Conservation (phyloP, 37 sponge, comb jelly and placozoan species). For the Hormiphora californensis region DNA sequence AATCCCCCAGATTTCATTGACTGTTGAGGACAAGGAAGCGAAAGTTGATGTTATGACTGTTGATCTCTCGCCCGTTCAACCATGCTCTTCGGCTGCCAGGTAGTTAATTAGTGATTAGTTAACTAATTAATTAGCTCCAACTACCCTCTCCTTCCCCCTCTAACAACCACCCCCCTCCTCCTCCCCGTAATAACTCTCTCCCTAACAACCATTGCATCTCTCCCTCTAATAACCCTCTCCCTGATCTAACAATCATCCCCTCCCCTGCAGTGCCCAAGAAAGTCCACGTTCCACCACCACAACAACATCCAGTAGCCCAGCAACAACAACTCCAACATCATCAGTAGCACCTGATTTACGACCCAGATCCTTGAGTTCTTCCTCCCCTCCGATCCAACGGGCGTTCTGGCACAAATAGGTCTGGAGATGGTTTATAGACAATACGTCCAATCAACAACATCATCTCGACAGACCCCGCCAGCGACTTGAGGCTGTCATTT, state of each 20-base stretch:
- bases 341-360: background rate
- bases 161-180: background rate
- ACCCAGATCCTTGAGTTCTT: background rate
- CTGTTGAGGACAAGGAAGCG: background rate
- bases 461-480: too few species aligned
- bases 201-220: background rate
- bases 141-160: conserved; percentile 4
- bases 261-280: too few species aligned
- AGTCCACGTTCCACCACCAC: too few species aligned
- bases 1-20: conserved; percentile 7
- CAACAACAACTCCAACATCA: background rate
- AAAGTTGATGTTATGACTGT: conserved; percentile 1
- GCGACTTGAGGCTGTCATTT: too few species aligned
- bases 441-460: too few species aligned
- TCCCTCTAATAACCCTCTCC: background rate
- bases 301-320: background rate
- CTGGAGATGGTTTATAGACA: background rate
- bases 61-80: too few species aligned
- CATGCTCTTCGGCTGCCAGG: too few species aligned
- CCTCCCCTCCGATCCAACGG: background rate
- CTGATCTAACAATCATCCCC: background rate
- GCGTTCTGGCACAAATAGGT: background rate
- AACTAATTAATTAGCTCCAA: too few species aligned
- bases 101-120: too few species aligned
- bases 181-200: background rate